Evolutionary conservation across 2,888 invertebrate species (phyloP).

Genomic region (Agapostemon virescens): DNA sequence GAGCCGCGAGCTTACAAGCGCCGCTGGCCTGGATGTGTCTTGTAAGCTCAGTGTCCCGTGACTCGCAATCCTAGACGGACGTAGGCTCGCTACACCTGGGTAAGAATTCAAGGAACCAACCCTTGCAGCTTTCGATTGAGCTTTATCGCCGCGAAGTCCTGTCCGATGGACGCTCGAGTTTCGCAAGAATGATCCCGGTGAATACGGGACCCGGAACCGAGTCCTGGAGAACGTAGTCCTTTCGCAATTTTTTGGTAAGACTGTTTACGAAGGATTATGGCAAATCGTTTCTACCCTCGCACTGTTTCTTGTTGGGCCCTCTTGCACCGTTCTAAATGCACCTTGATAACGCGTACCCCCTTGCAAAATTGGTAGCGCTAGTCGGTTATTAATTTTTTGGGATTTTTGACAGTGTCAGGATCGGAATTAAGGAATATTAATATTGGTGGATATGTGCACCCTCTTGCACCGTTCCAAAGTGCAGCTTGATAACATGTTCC

Average conservation of each 20-base stretch:
- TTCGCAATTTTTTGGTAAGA: constrained; percentile 14
- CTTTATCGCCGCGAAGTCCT: background rate
- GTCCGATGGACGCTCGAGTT: background rate
- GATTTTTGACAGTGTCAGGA: too few species aligned
- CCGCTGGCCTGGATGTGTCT: constrained; percentile 76
- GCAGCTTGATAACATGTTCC: too few species aligned
- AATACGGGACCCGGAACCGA: background rate
- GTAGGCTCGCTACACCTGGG: constrained; percentile 52
- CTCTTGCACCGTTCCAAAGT: too few species aligned
- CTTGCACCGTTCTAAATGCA: background rate
- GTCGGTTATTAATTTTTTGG: too few species aligned
- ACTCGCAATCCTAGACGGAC: constrained; percentile 76
- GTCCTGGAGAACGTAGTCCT: background rate
- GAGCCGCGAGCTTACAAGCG: constrained; percentile 69
- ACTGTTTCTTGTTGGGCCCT: background rate
- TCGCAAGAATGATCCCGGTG: background rate
- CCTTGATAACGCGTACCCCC: background rate
- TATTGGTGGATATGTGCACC: too few species aligned
- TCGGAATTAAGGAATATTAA: too few species aligned
- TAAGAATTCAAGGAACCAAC: constrained; percentile 50
- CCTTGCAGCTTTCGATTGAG: background rate
- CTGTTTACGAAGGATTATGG: background rate
- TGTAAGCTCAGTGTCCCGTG: constrained; percentile 77
- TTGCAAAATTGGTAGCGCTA: too few species aligned
- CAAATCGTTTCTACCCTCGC: background rate